Evolutionary conservation across 2,797 vertebrate genomes (phyloP).

Genomic region (Micrastur ruficollis): DNA sequence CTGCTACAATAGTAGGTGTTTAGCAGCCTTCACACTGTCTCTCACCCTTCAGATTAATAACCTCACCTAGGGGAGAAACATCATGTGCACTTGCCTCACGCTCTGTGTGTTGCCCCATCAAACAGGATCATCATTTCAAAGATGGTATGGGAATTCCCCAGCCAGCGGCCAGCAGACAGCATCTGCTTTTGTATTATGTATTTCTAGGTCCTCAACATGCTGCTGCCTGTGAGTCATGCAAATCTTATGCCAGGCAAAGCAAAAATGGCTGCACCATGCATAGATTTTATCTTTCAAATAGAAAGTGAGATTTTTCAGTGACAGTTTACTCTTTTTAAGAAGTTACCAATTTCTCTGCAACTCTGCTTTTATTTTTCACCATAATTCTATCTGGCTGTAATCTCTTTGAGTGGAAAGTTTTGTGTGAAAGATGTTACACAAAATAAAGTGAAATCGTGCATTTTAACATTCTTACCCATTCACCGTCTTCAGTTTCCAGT

Average conservation of each 20-base stretch:
- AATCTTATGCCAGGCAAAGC: slow-evolving; percentile 18
- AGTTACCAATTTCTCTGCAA: background rate
- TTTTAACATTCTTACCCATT: background rate
- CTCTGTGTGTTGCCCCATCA: background rate
- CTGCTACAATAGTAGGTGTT: background rate
- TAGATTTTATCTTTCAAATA: slow-evolving; percentile 47
- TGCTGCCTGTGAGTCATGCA: slow-evolving; percentile 34
- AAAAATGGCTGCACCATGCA: slow-evolving; percentile 19
- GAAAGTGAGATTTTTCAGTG: slow-evolving; percentile 50
- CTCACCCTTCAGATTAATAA: background rate
- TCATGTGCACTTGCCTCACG: background rate
- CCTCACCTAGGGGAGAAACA: background rate
- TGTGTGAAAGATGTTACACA: background rate
- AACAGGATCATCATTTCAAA: background rate
- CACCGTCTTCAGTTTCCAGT: background rate
- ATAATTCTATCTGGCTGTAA: background rate
- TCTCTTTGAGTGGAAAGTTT: background rate
- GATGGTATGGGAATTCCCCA: background rate
- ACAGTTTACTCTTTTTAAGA: slow-evolving; percentile 53
- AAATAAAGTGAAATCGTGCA: background rate
- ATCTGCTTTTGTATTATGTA: background rate
- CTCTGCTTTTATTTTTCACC: background rate
- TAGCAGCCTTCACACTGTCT: background rate
- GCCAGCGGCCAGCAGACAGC: background rate
- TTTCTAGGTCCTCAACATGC: background rate